Evolutionary conservation across 2,888 invertebrate genomes (phyloP).

Genomic region (Siphlonurus alternatus): DNA sequence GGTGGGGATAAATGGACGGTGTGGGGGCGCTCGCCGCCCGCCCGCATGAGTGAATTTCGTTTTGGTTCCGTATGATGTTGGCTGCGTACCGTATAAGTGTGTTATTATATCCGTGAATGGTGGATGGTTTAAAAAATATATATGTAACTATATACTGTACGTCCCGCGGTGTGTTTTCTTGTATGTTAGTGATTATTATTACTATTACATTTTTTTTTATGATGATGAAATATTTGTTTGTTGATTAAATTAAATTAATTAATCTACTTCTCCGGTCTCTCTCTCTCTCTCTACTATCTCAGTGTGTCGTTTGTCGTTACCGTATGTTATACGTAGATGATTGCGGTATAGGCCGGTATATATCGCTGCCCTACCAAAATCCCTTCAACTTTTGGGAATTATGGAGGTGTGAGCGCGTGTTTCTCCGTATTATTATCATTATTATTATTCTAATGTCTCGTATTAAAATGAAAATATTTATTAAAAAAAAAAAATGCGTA

Average conservation of each 20-base stretch:
- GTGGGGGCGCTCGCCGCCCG: not conserved
- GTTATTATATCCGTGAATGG: not conserved
- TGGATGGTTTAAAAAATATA: not conserved
- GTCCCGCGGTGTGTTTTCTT: too few relatives aligned
- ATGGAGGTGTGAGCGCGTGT: not conserved
- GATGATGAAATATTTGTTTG: not conserved
- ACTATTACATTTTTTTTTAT: not conserved
- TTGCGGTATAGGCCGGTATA: too few relatives aligned
- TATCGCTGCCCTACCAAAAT: too few relatives aligned
- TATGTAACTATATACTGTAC: too few relatives aligned
- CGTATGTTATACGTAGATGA: not conserved
- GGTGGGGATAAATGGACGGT: too few relatives aligned
- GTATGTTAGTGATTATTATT: not conserved
- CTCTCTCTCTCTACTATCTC: not conserved
- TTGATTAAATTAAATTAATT: not conserved
- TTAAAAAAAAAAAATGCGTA: not conserved
- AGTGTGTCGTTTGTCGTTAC: not conserved
- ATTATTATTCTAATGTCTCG: not conserved
- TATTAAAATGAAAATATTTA: too few relatives aligned
- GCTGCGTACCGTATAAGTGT: not conserved
- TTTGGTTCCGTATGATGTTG: not conserved
- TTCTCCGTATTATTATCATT: not conserved
- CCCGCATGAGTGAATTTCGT: not conserved
- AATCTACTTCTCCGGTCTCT: not conserved
- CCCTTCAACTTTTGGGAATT: too few relatives aligned